phyloP scores from a whole-genome alignment of 2,797 vertebrate genomes.

The Epinephelus malabaricus region DNA sequence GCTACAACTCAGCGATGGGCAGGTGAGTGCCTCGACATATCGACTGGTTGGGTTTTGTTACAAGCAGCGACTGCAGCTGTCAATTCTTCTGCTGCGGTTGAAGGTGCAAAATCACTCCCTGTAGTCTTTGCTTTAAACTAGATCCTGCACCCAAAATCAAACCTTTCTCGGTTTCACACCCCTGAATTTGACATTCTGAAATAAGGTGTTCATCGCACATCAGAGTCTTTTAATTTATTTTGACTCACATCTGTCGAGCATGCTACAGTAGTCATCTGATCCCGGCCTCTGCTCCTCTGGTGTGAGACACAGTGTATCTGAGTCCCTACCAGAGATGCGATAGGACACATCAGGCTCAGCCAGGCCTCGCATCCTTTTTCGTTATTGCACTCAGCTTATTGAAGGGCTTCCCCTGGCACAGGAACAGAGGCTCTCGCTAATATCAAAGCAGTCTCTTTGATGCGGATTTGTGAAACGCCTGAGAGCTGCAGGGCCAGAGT shows the following conservation, averaged over 20 bases:
- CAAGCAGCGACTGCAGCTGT: neutral
- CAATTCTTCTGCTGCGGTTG: conserved; percentile 13
- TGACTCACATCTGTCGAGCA: conserved; percentile 5
- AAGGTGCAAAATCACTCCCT: conserved; percentile 44
- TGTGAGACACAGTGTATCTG: conserved; percentile 28
- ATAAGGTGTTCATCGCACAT: conserved; percentile 15
- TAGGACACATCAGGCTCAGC: conserved; percentile 41
- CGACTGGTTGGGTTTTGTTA: conserved; percentile 8
- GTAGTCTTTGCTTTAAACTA: conserved; percentile 21
- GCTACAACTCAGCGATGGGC: conserved; percentile 28
- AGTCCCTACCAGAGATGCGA: conserved; percentile 35
- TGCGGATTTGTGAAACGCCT: conserved; percentile 59
- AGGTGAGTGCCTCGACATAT: conserved; percentile 15
- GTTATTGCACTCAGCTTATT: conserved; percentile 63
- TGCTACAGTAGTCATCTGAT: conserved; percentile 17
- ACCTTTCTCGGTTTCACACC: conserved; percentile 15
- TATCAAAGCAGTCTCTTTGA: conserved; percentile 68
- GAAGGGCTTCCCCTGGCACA: conserved; percentile 64
- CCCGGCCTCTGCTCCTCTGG: conserved; percentile 35
- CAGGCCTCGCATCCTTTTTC: conserved; percentile 31
- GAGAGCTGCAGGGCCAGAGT: conserved; percentile 49
- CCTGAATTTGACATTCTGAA: conserved; percentile 11
- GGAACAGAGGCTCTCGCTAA: conserved; percentile 65
- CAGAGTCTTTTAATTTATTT: neutral
- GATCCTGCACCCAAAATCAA: conserved; percentile 14